Percentiles rank a stretch among this genome's conserved stretches.
Evolutionary conservation across 2,113 vertebrate species (phyloP).

Genomic region (Pseudopipra pipra): DNA sequence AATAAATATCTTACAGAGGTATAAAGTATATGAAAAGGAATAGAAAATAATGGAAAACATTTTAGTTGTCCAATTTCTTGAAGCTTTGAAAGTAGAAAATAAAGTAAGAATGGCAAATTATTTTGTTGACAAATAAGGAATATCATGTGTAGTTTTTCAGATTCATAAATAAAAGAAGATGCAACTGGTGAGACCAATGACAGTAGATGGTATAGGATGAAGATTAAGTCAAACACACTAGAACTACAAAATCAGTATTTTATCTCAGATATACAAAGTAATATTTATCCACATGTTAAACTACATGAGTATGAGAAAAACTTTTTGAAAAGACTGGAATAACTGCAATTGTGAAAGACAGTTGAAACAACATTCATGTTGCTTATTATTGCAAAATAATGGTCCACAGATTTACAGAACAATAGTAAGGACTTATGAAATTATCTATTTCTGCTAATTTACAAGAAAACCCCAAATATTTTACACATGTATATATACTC

Average conservation of each 20-base stretch:
- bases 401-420: neutral
- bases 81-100: neutral
- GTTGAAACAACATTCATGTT: neutral
- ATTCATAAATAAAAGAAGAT: too few species aligned
- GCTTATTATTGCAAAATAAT: neutral
- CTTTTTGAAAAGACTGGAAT: neutral
- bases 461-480: neutral
- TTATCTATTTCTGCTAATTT: neutral
- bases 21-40: neutral
- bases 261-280: neutral
- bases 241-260: neutral
- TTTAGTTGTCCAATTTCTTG: neutral
- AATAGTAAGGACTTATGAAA: neutral
- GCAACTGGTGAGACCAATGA: neutral
- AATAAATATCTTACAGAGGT: neutral
- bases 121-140: neutral
- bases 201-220: neutral
- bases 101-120: neutral
- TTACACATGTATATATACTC: rapidly evolving
- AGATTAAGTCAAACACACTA: neutral
- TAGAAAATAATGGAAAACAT: neutral
- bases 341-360: neutral
- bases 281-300: neutral
- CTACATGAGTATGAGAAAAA: neutral
- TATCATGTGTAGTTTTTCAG: neutral